Percentiles rank a stretch among this genome's conserved stretches.
These are phyloP conservation scores for Drosophila falleni DNA, from an alignment of 2,888 invertebrate species.

Conservation along the genomic window DNA sequence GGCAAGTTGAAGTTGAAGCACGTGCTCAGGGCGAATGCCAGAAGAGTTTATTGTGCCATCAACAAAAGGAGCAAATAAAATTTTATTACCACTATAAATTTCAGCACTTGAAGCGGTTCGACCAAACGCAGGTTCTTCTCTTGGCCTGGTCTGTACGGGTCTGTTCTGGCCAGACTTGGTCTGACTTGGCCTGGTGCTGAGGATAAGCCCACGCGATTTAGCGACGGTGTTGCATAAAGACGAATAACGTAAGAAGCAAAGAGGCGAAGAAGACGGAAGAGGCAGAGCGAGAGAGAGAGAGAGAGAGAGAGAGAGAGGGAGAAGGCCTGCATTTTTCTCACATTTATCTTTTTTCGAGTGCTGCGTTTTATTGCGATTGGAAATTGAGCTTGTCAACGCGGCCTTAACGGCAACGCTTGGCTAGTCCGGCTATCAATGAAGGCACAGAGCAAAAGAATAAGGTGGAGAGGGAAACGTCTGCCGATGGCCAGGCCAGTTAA, in stretches of 20 bases:
- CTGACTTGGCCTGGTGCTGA: constrained; percentile 36
- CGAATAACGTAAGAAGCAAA: constrained; percentile 55
- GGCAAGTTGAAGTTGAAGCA: constrained; percentile 59
- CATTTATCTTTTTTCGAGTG: constrained; percentile 79
- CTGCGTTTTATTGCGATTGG: constrained; percentile 82
- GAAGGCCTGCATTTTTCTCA: constrained; percentile 78
- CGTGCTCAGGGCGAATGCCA: constrained; percentile 72
- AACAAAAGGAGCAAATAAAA: constrained; percentile 81
- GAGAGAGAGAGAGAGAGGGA: constrained; percentile 1
- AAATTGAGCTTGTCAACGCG: constrained; percentile 81
- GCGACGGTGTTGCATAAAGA: constrained; percentile 65
- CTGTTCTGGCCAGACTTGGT: constrained; percentile 12
- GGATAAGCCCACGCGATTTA: constrained; percentile 80
- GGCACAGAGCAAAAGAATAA: constrained; percentile 10
- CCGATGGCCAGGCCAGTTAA: constrained; percentile 21
- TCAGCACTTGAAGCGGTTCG: constrained; percentile 72
- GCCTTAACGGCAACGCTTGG: constrained; percentile 69
- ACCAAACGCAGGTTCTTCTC: constrained; percentile 62
- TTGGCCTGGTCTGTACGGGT: constrained; percentile 7
- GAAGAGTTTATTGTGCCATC: constrained; percentile 80
- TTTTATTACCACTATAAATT: constrained; percentile 82
- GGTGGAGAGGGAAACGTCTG: constrained; percentile 22
- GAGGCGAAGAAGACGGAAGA: constrained; percentile 22
- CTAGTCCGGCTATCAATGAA: constrained; percentile 57
- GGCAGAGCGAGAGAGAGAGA: constrained; percentile 9